phyloP scores from a whole-genome alignment of 2,888 invertebrate genomes.

The Cheilosia vernalis region DNA sequence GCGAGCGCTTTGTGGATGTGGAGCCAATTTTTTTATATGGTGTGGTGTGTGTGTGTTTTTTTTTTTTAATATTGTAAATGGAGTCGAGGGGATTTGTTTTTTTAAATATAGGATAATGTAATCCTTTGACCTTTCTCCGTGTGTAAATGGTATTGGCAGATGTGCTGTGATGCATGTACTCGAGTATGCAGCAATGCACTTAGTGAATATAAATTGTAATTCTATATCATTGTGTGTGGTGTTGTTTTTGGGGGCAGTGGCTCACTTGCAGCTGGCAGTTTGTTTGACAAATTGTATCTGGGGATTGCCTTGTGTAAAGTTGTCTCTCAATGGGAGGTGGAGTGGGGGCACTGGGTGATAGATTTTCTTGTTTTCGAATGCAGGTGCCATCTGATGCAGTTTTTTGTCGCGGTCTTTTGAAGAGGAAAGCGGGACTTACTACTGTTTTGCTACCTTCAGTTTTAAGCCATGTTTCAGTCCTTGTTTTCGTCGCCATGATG shows the following conservation, averaged over 20 bases:
- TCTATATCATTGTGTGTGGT: constrained; percentile 63
- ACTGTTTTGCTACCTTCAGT: too few species aligned
- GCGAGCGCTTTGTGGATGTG: constrained; percentile 29
- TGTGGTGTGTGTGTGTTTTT: constrained; percentile 44
- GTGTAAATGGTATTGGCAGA: constrained; percentile 61
- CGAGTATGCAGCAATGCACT: constrained; percentile 48
- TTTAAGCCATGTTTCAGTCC: too few species aligned
- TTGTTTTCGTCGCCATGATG: too few species aligned
- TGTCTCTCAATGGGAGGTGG: background rate
- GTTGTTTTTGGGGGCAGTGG: constrained; percentile 6
- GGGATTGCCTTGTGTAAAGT: constrained; percentile 30
- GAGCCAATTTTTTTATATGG: constrained; percentile 52
- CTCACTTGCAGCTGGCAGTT: constrained; percentile 52
- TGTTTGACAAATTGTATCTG: constrained; percentile 53
- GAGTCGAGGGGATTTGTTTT: constrained; percentile 44
- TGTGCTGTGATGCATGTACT: constrained; percentile 56
- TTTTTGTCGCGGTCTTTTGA: too few species aligned
- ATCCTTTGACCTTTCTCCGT: constrained; percentile 62
- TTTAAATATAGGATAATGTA: constrained; percentile 38
- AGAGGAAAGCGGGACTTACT: too few species aligned
- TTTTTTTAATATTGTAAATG: constrained; percentile 72
- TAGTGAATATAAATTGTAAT: constrained; percentile 67
- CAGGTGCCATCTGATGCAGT: too few species aligned
- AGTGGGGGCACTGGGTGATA: background rate
- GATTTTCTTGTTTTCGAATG: too few species aligned